Percentiles rank a stretch among this genome's conserved stretches.
These are phyloP conservation scores for Platyrinchus mystaceus DNA, from an alignment of 2,797 vertebrate genomes.

Conservation along the genomic window DNA sequence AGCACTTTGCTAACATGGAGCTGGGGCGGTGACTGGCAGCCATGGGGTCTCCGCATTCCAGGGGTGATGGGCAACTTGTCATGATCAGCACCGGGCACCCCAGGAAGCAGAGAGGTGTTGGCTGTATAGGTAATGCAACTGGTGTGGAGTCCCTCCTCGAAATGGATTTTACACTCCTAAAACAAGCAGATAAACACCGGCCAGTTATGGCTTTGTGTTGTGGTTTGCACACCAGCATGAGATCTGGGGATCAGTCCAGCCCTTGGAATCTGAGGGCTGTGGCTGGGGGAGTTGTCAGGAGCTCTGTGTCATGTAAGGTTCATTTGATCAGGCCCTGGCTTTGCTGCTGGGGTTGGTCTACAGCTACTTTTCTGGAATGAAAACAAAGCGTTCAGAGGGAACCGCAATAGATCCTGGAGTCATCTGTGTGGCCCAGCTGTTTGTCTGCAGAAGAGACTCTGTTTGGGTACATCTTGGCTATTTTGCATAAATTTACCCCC, in stretches of 20 bases:
- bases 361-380: not conserved
- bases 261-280: not conserved
- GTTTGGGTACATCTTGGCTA: not conserved
- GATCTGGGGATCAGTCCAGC: not conserved
- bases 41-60: fast-evolving
- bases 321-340: not conserved
- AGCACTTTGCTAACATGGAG: fast-evolving
- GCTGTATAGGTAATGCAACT: fast-evolving
- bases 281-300: not conserved
- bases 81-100: fast-evolving
- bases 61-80: fast-evolving
- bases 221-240: fast-evolving
- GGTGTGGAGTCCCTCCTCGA: fast-evolving
- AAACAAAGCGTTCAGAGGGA: not conserved
- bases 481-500: not conserved
- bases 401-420: not conserved
- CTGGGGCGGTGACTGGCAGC: not conserved
- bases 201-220: not conserved
- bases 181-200: not conserved
- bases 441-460: not conserved
- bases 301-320: fast-evolving
- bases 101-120: fast-evolving
- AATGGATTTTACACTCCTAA: not conserved
- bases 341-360: fast-evolving
- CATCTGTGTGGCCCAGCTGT: not conserved